Base-by-base conservation (phyloP, 2,797 vertebrate genomes). In the Telmatherina bonti region DNA sequence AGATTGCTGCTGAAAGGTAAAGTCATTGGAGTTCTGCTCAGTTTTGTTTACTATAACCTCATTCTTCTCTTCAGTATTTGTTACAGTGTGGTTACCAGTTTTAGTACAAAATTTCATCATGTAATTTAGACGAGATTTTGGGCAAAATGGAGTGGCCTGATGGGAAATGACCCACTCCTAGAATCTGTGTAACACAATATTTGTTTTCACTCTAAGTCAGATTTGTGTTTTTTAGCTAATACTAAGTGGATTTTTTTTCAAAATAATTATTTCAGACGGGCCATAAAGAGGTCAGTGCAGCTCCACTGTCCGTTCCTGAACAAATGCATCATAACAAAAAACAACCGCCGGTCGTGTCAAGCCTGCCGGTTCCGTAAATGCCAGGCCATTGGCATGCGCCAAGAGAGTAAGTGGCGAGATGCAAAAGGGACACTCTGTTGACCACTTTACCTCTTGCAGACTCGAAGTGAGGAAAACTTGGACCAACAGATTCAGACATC, bases 331-430 rank as follows among this genome's bases (percentile, higher is more conserved):
- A 94, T 96, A 83, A 96, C 93, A 33, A 94, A 83, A 82, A 94
- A 85, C 81, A 96, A 92, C 61, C 92, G 95, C 30, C 87, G 94
- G 0, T 93, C 94, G 12, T 96, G 95, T 86, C 95, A 95, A 79
- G 93, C 95, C 62, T 96, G 95, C 62, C 92, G 95, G 36, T 81
- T 96, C 43, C 91, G 70, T 70, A 96, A 95, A 80, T 95, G 95
- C 76, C 91, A 94, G 84, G 92, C 92, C 29, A 93, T 94, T 0
- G 95, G 95, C 70, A 96, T 96, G 94, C 88, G 86, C 71, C 92
- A 92, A 67, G 95, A 96, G 54, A 81, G 95, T 96, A 76, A 93
- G 95, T 89, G 22, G 18, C 51, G 22, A 35, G 3, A 24, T 4
- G 26, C n/a, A 54, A 33, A 22, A 53, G 26, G 9, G 20, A 47